A percentile compares a stretch with the other conserved stretches of the same genome.
phyloP scores from a whole-genome alignment of 2,888 invertebrate species.

The Conistra vaccinii region DNA sequence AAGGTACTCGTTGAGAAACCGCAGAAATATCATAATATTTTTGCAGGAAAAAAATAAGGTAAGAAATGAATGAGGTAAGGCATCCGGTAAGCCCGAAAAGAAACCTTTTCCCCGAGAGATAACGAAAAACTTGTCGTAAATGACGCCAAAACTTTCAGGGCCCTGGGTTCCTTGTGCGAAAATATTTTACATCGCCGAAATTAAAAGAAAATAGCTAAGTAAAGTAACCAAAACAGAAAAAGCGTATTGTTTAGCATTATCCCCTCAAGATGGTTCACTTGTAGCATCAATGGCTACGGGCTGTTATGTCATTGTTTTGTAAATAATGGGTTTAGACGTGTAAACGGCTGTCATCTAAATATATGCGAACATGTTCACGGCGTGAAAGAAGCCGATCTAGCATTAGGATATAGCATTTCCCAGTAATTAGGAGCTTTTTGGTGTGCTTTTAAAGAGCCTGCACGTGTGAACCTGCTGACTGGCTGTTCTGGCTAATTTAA shows the following conservation, averaged over 20 bases:
- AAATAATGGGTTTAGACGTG: slow-evolving; percentile 42
- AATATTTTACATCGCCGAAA: background rate
- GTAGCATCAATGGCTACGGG: slow-evolving; percentile 54
- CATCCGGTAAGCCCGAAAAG: slow-evolving; percentile 1
- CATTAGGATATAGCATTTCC: background rate
- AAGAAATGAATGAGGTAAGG: slow-evolving; percentile 13
- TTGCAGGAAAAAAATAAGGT: background rate
- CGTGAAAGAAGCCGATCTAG: background rate
- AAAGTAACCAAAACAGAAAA: slow-evolving; percentile 15
- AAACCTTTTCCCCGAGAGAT: background rate
- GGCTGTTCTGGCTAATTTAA: background rate
- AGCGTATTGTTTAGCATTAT: slow-evolving; percentile 19
- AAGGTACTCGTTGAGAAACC: slow-evolving; percentile 23
- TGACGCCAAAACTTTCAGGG: background rate
- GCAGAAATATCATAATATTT: slow-evolving; percentile 9
- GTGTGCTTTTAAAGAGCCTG: background rate
- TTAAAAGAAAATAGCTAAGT: background rate
- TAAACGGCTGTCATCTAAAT: slow-evolving; percentile 33
- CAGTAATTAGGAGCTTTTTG: background rate
- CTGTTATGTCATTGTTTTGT: slow-evolving; percentile 56
- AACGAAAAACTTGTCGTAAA: slow-evolving; percentile 14
- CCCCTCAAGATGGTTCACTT: slow-evolving; percentile 28
- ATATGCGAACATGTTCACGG: slow-evolving; percentile 12
- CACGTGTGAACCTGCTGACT: background rate
- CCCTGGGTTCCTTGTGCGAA: background rate